Conservation (phyloP, 2,797 vertebrate species). For the Cirrhinus molitorella region DNA sequence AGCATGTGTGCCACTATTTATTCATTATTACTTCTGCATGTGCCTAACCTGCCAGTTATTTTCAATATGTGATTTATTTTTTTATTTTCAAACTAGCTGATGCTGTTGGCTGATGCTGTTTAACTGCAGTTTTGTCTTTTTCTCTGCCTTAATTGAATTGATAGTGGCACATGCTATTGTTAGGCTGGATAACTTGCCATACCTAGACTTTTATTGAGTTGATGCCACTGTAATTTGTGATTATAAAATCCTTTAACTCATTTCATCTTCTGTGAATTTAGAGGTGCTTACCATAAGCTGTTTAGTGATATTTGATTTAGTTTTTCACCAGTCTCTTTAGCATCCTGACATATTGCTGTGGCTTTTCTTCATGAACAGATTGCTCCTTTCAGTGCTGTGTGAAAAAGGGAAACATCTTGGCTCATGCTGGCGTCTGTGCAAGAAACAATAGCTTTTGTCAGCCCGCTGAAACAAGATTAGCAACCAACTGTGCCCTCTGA, state of each 20-base stretch:
- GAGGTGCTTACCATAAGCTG: not conserved
- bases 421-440: slow-evolving; percentile 21
- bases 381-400: slow-evolving; percentile 7
- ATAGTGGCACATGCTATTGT: not conserved
- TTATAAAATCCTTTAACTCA: not conserved
- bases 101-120: not conserved
- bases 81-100: not conserved
- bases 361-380: slow-evolving; percentile 38
- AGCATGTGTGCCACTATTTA: not conserved
- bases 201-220: not conserved
- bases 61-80: not conserved
- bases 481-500: slow-evolving; percentile 37
- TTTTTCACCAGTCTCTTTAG: slow-evolving; percentile 13
- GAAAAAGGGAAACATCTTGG: slow-evolving; percentile 34
- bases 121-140: not conserved
- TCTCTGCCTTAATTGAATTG: not conserved
- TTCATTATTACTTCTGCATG: not conserved
- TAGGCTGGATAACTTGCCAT: not conserved
- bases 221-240: not conserved
- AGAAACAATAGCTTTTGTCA: slow-evolving; percentile 54
- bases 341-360: slow-evolving; percentile 22
- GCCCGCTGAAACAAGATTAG: slow-evolving; percentile 45
- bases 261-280: not conserved
- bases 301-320: not conserved
- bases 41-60: not conserved